Conservation (phyloP, 1,140 invertebrate genomes). For the Latrodectus geometricus region DNA sequence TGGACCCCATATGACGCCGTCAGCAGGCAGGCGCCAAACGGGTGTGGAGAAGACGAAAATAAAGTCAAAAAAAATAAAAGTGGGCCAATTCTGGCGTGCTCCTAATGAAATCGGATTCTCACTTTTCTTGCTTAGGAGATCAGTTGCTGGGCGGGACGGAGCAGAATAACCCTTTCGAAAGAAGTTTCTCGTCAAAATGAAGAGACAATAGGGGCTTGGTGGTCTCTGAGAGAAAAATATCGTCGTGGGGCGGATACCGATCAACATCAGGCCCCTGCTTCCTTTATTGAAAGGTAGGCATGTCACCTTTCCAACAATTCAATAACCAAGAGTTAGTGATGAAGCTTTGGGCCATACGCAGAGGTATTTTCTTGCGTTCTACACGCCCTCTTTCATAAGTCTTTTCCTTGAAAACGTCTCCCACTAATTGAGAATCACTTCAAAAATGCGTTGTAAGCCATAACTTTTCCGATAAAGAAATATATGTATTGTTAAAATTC, state of each 20-base stretch:
- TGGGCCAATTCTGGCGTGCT: slow-evolving; percentile 21
- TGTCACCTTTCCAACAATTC: slow-evolving; percentile 22
- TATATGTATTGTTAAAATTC: no score
- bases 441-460: no score
- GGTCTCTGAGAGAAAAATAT: not conserved
- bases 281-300: slow-evolving; percentile 30
- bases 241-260: not conserved
- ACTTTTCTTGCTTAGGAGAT: slow-evolving; percentile 7
- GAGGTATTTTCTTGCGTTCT: no score
- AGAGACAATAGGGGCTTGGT: slow-evolving; percentile 35
- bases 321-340: slow-evolving; percentile 5
- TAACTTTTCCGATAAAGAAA: no score
- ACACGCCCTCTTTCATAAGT: no score
- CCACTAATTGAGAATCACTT: no score
- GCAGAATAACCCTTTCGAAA: not conserved
- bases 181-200: slow-evolving; percentile 14
- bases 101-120: slow-evolving; percentile 51
- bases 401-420: no score
- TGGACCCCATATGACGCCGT: slow-evolving; percentile 48
- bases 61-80: not conserved
- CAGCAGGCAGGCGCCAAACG: slow-evolving; percentile 42
- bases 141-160: slow-evolving; percentile 19
- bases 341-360: not conserved
- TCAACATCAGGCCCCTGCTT: not conserved
- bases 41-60: slow-evolving; percentile 3